Percentiles rank a stretch among this genome's conserved stretches.
Conservation (phyloP, 2,888 invertebrate genomes). For the Dyspetes luteomarginatus region DNA sequence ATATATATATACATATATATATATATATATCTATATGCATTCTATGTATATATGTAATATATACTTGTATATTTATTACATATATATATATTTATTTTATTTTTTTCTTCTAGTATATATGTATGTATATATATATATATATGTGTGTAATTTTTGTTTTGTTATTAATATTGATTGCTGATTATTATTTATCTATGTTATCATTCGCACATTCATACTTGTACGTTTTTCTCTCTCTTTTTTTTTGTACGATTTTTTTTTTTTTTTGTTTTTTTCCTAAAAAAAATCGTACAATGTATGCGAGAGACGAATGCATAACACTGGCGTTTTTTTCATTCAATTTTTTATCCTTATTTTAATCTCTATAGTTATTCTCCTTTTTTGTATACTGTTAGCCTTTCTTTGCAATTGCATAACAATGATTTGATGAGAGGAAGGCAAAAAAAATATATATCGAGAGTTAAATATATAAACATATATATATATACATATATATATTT, state of each 20-base stretch:
- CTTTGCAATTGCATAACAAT: conserved; percentile 60
- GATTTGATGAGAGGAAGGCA: conserved; percentile 23
- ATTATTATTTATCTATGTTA: conserved; percentile 59
- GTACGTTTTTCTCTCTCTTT: conserved; percentile 50
- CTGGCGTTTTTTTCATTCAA: conserved; percentile 28
- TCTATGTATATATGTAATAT: conserved; percentile 3
- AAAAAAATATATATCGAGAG: conserved; percentile 13
- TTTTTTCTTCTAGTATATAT: no score
- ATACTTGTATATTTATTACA: conserved; percentile 20
- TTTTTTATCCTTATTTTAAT: conserved; percentile 9
- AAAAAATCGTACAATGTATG: conserved; percentile 22
- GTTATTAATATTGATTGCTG: conserved; percentile 49
- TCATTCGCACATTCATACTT: conserved; percentile 43
- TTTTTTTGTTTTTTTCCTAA: neutral
- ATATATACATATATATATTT: no score
- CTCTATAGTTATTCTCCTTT: conserved; percentile 56
- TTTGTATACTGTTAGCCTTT: conserved; percentile 59
- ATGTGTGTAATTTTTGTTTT: conserved; percentile 29
- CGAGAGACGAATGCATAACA: neutral
- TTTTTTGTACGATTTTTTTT: neutral
- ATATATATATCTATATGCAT: conserved; percentile 70
- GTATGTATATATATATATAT: conserved; percentile 34
- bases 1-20: conserved; percentile 26
- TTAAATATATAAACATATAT: neutral
- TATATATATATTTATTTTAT: neutral